Evolutionary conservation across 1,140 invertebrate species (phyloP), one percentile per base, ranked within the genome.

Genomic region (Epicauta chinensis): DNA sequence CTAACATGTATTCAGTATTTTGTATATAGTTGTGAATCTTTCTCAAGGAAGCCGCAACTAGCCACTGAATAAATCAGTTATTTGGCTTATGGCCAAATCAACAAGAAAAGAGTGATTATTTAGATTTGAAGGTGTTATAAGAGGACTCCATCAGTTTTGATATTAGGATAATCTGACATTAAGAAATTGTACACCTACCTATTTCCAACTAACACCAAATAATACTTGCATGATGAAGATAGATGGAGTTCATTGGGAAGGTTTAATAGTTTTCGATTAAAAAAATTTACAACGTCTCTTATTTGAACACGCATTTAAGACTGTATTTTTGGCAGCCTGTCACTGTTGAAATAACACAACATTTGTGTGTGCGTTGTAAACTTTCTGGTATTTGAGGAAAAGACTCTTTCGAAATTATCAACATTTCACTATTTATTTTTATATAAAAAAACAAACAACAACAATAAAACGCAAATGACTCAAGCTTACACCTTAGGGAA

Each of bases 31-130:
- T 39, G 43, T 23, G 46, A 31, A 39, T 57, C 48, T 57, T 49
- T 51, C 58, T 60, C 58, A 62, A 62, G 57, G 56, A 62, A 56
- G 57, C 53, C 49, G 54, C 60, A 45, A 55, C 48, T 54, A 56
- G 54, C 60, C 43, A 50, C 58, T 49, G 58, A 60, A 62, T 62
- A 62, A 62, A 62, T 62, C 60, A 62, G 55, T 43, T 40, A 51
- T 54, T 23, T 62, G 60, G 60, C 58, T 16, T 30, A 17, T 9
- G 30, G 60, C 60, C 60, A 62, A 52, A n/a, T n/a, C n/a, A 23
- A 23, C 23, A 23, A 23, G 55, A 47, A 58, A 49, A 41, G 45
- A 52, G 49, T 42, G 49, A 17, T 23, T 23, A 23, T 23, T 23
- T 5, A 23, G 23, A 37, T 2, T 47, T 37, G 34, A 16, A 38